Base-by-base conservation (phyloP, 2,113 vertebrate species). In the Bostrychus sinensis region DNA sequence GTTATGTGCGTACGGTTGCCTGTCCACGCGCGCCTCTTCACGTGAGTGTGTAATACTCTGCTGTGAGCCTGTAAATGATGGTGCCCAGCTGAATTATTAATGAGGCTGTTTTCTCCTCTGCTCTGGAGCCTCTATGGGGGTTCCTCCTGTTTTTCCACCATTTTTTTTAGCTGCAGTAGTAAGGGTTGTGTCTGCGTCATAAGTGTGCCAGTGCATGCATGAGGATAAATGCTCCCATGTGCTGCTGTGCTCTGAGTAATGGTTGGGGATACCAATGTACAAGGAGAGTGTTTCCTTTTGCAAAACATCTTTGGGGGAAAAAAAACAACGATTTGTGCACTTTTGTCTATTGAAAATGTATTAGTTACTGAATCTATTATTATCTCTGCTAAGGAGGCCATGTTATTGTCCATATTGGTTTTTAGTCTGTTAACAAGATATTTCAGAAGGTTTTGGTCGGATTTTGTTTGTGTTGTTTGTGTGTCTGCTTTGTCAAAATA, bases 81-180 rank as follows among this genome's bases (percentile, higher is more conserved):
- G 70, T 75, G 70, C 64, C 63, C 50, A 20, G 39, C 7, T 81
- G 60, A 77, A 83, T 83, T 63, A 81, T 84, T 78, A 64, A 81
- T 73, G 36, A 62, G 32, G 54, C 2, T 7, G 42, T 72, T 78
- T 80, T 56, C 51, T 46, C 61, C 37, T 72, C 61, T 65, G 53
- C 39, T 65, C 23, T 53, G 43, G 41, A 64, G 46, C 59, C 22
- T 22, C 13, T 38, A 30, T 43, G 30, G 30, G 38, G 26, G 53
- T 32, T 55, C 28, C 48, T 51, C 53, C 1, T 55, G 28, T 25
- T 41, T 16, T 55, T 26, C 3, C 16, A 32, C 41, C n/a, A n/a
- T n/a, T 23, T 46, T 45, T 28, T 19, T 16, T 34, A 34, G 30
- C 58, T 25, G 34, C 9, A 65, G 22, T 51, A 20, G 46, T 45